Evolutionary conservation across 2,113 vertebrate species (phyloP).

Genomic region (Panthera leo): DNA sequence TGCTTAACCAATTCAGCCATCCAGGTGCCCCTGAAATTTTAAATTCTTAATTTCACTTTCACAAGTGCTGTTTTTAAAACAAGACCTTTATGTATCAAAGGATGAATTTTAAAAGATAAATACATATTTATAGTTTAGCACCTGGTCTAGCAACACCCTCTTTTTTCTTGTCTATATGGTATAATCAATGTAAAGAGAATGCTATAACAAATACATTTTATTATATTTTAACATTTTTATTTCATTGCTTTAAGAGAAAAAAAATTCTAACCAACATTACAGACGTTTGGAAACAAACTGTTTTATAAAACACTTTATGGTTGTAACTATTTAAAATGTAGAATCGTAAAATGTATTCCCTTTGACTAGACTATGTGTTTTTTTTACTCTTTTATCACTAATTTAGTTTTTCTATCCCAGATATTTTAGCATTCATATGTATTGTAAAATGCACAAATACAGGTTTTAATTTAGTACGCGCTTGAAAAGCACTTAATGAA

Average conservation of each 20-base stretch:
- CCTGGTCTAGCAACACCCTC: not conserved
- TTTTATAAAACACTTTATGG: slow-evolving; percentile 23
- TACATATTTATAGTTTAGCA: not conserved
- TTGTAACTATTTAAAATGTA: slow-evolving; percentile 31
- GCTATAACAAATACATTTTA: not conserved
- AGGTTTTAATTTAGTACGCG: not conserved
- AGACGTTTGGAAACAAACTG: slow-evolving; percentile 37
- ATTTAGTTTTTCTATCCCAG: not conserved
- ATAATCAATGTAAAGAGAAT: not conserved
- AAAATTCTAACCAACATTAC: not conserved
- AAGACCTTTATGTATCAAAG: slow-evolving; percentile 30
- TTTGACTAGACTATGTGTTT: not conserved
- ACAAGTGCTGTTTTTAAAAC: slow-evolving; percentile 21
- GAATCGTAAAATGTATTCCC: not conserved
- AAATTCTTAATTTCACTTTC: slow-evolving; percentile 29
- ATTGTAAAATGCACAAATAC: not conserved
- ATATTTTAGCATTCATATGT: not conserved
- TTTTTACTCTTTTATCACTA: not conserved
- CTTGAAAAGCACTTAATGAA: slow-evolving; percentile 20
- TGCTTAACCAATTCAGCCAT: too few species aligned
- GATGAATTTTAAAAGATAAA: not conserved
- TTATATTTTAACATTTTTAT: slow-evolving; percentile 44
- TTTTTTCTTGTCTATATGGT: not conserved
- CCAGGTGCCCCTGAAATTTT: not conserved
- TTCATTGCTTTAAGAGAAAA: slow-evolving; percentile 1